A percentile compares a stretch with the other conserved stretches of the same genome.
Evolutionary conservation across 2,888 invertebrate genomes (phyloP).

Genomic region (Leistus spinibarbis): DNA sequence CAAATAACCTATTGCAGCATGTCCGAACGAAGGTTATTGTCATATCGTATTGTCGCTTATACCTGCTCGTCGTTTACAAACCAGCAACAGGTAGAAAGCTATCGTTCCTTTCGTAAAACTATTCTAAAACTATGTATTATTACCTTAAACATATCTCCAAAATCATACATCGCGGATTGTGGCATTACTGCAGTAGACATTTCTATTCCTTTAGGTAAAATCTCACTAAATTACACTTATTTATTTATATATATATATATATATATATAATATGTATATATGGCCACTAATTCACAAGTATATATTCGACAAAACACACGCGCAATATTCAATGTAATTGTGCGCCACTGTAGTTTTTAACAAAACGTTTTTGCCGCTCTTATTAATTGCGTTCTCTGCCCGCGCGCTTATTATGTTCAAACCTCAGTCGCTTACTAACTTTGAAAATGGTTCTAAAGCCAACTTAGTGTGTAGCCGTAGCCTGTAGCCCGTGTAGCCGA

Average conservation of each 20-base stretch:
- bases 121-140: slow-evolving; percentile 42
- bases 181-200: slow-evolving; percentile 83
- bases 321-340: no score
- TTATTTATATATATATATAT: no score
- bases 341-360: no score
- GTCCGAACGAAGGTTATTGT: no score
- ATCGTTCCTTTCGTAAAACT: not conserved
- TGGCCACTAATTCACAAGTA: slow-evolving; percentile 38
- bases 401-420: not conserved
- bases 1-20: no score
- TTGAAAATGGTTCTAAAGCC: not conserved
- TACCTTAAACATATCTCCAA: slow-evolving; percentile 78
- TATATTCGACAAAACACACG: no score
- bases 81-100: not conserved
- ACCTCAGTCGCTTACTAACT: not conserved
- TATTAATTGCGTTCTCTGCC: no score
- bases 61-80: not conserved
- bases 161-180: slow-evolving; percentile 75
- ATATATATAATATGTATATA: slow-evolving; percentile 28
- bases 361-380: no score
- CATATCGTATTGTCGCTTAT: not conserved
- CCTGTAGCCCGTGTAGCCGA: no score
- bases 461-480: no score
- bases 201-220: not conserved
- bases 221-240: not conserved